Evolutionary conservation across 2,797 vertebrate species (phyloP).

Genomic region (Rhodeus uyekii): DNA sequence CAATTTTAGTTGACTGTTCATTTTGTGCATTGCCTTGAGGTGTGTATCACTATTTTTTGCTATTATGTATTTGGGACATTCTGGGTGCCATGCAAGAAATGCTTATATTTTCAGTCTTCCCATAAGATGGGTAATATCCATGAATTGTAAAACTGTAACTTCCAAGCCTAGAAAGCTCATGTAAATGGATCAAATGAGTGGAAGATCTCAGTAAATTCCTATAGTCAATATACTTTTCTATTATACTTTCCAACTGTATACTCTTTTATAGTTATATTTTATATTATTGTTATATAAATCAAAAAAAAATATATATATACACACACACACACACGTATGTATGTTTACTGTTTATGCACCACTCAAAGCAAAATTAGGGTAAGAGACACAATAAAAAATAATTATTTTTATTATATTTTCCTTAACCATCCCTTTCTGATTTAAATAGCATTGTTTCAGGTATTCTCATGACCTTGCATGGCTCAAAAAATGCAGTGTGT

Average conservation of each 20-base stretch:
- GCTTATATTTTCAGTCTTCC: not conserved
- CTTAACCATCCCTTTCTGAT: not conserved
- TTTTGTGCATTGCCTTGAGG: not conserved
- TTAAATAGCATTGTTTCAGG: not conserved
- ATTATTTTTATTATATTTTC: too few relatives aligned
- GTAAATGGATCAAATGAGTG: not conserved
- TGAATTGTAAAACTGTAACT: not conserved
- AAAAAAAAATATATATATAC: too few relatives aligned
- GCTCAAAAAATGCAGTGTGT: not conserved
- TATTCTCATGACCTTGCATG: not conserved
- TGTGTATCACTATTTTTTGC: not conserved
- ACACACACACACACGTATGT: too few relatives aligned
- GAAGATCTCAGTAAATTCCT: not conserved
- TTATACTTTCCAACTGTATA: not conserved
- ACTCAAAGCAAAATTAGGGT: not conserved
- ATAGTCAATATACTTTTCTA: not conserved
- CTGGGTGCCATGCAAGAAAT: constrained; percentile 2
- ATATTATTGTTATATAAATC: not conserved
- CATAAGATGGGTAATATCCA: not conserved
- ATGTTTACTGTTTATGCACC: too few relatives aligned
- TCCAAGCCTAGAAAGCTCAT: not conserved
- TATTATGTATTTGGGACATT: constrained; percentile 2
- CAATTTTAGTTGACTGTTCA: not conserved
- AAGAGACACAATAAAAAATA: not conserved
- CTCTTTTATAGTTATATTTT: not conserved